These are phyloP conservation scores for Melanchra persicariae DNA, from an alignment of 2,888 invertebrate species.

Conservation along the genomic window DNA sequence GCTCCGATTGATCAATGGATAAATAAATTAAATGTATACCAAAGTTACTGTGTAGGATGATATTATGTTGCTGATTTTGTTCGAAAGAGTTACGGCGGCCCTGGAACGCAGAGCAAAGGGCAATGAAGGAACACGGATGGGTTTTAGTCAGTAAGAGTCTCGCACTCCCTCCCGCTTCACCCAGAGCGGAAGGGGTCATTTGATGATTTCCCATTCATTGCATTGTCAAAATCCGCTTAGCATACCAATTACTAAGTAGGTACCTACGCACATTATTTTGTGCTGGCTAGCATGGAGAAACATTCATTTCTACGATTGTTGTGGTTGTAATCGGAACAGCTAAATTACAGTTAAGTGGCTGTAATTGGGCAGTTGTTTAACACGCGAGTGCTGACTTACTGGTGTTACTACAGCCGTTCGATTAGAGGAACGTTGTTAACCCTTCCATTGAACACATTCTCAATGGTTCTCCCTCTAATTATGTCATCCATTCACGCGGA, in stretches of 20 bases:
- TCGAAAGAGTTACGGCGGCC: no score
- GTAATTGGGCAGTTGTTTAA: slow-evolving; percentile 53
- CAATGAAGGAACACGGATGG: no score
- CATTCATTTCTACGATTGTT: slow-evolving; percentile 28
- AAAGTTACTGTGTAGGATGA: no score
- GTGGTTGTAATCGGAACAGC: slow-evolving; percentile 23
- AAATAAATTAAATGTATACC: no score
- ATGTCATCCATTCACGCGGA: slow-evolving; percentile 12
- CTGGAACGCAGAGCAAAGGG: no score
- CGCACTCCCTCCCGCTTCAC: no score
- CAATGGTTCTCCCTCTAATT: slow-evolving; percentile 24
- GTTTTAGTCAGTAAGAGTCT: no score
- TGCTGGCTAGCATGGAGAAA: background rate
- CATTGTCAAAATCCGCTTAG: background rate
- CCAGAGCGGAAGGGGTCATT: no score
- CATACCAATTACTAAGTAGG: background rate
- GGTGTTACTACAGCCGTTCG: background rate
- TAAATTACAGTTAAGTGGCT: slow-evolving; percentile 47
- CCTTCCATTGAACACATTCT: background rate
- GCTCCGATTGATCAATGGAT: no score
- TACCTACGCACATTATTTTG: slow-evolving; percentile 8
- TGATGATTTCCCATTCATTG: no score
- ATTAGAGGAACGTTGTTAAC: slow-evolving; percentile 16
- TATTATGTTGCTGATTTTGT: no score
- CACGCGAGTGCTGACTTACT: slow-evolving; percentile 36